phyloP scores from a whole-genome alignment of 2,113 vertebrate genomes.

The Dromas ardeola region DNA sequence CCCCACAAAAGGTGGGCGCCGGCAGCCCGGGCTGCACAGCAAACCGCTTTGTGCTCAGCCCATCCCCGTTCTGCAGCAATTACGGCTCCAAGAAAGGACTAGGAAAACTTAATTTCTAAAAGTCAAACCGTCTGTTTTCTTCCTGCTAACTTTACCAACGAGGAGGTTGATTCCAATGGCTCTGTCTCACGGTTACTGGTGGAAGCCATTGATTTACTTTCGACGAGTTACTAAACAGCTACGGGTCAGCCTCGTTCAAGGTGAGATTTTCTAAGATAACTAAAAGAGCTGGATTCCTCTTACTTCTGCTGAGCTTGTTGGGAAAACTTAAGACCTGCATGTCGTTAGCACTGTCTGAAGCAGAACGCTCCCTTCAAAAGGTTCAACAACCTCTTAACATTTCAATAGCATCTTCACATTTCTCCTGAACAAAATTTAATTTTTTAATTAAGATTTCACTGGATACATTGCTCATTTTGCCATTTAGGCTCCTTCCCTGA shows the following conservation, averaged over 20 bases:
- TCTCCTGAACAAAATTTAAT: neutral
- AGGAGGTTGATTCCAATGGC: neutral
- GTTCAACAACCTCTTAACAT: neutral
- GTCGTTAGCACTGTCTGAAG: neutral
- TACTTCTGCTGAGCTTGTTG: neutral
- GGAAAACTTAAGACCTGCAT: neutral
- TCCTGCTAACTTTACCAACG: fast-evolving
- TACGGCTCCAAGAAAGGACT: fast-evolving
- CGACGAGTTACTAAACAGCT: fast-evolving
- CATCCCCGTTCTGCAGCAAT: neutral
- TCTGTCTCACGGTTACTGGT: neutral
- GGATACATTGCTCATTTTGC: neutral
- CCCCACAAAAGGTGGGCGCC: fast-evolving
- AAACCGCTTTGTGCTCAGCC: neutral
- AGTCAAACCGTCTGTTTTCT: neutral
- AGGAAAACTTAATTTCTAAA: neutral
- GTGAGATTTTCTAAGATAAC: neutral
- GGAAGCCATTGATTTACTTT: neutral
- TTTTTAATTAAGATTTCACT: neutral
- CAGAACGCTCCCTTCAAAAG: neutral
- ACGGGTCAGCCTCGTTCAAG: neutral
- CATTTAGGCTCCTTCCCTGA: neutral
- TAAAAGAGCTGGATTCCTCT: neutral
- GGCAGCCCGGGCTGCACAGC: neutral
- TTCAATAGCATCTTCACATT: neutral